Conservation (phyloP, 2,797 vertebrate genomes). For the Setipinna tenuifilis region DNA sequence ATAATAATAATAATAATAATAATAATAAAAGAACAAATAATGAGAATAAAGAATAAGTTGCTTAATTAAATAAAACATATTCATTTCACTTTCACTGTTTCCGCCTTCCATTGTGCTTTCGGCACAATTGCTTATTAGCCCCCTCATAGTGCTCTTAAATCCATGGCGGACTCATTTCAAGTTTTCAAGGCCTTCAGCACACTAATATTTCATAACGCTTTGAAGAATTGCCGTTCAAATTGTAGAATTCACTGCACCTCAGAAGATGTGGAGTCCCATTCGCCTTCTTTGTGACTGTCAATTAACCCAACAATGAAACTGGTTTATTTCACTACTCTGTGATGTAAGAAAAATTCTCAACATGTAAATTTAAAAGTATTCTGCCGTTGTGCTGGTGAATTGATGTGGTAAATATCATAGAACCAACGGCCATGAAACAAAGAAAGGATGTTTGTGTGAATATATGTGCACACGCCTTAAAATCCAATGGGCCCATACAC, state of each 20-base stretch:
- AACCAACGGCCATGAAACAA: not conserved
- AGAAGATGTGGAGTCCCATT: not conserved
- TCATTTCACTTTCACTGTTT: not conserved
- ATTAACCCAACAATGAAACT: not conserved
- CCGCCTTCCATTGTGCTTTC: not conserved
- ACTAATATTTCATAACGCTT: not conserved
- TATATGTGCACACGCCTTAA: not conserved
- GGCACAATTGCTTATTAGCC: not conserved
- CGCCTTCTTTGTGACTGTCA: not conserved
- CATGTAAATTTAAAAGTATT: conserved; percentile 1
- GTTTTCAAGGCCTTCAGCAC: not conserved
- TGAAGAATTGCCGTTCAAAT: not conserved
- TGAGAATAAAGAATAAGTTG: not conserved
- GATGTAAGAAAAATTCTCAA: not conserved
- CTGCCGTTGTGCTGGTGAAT: not conserved
- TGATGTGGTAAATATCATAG: not conserved
- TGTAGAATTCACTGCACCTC: not conserved
- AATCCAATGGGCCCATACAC: not conserved
- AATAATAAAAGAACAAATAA: not conserved
- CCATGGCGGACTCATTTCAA: not conserved
- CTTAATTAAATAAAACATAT: not conserved
- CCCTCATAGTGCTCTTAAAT: not conserved
- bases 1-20: not conserved
- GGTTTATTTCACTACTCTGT: not conserved
- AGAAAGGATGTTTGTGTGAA: not conserved